Percentiles rank a stretch among this genome's conserved stretches.
Conservation (phyloP, 2,113 vertebrate species). For the Daphoenositta chrysoptera region DNA sequence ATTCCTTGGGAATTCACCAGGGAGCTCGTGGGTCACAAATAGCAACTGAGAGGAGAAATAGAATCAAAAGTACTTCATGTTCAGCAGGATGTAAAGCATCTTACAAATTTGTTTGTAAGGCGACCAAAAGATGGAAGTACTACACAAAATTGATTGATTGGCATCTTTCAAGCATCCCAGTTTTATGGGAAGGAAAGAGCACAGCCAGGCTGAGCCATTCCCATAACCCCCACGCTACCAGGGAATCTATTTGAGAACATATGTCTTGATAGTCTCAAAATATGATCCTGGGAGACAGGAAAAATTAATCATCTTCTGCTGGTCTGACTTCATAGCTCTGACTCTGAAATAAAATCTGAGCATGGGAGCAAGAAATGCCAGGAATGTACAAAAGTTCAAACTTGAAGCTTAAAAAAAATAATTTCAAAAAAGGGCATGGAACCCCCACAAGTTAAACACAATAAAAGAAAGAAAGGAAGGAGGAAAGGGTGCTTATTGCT, state of each 20-base stretch:
- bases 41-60: neutral
- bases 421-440: accelerated
- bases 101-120: neutral
- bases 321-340: neutral
- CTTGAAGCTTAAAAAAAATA: neutral
- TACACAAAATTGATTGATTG: neutral
- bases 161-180: neutral
- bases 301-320: neutral
- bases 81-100: neutral
- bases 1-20: neutral
- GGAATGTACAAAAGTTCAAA: neutral
- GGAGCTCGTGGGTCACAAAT: neutral
- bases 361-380: accelerated
- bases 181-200: neutral
- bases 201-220: neutral
- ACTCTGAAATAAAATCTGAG: neutral
- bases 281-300: neutral
- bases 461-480: neutral
- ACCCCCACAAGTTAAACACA: neutral
- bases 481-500: neutral
- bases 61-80: neutral
- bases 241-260: neutral
- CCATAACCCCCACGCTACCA: neutral
- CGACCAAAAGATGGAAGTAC: neutral
- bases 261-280: neutral